Base-by-base conservation (phyloP, 2,113 vertebrate genomes). In the Sander vitreus region DNA sequence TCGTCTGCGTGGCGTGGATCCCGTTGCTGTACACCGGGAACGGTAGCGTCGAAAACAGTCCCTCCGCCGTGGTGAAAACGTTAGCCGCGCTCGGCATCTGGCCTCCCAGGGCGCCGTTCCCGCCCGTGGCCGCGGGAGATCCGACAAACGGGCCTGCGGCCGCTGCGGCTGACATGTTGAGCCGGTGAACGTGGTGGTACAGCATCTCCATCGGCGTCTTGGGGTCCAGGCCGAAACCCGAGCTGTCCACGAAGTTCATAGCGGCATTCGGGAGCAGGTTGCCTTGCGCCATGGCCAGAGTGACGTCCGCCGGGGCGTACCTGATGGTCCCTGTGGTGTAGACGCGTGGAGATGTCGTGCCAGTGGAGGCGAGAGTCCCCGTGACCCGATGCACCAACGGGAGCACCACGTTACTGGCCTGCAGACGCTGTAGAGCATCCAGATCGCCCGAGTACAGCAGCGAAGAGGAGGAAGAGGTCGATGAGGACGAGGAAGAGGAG, bases 191-290 rank as follows among this genome's bases (percentile, higher is more conserved):
- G 10, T 99, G 98, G 94, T 99, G 98, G 94, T 99, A 99, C 69
- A 99, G 97, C 98, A 99, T 99, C 96, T 99, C 98, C 98, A 99
- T 99, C 58, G 98, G 98, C n/a, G 98, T 99, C 95, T 99, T 99
- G 89, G 97, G 97, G 96, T 99, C 98, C 79, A 99, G 96, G 91
- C 97, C 96, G 66, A 99, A 99, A 79, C 97, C 95, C 0, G 97
- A 94, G 91, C 97, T 92, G 72, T 99, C 98, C 51, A 98, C 97
- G 88, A 99, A 99, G 96, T 99, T 99, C 96, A 99, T 97, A 88
- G 98, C 82, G 76, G 97, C 94, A 25, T 97, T 99, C 84, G 97
- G 97, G 80, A 99, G 95, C 89, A 99, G 96, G 94, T 98, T 99
- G 88, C 97, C 95, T 93, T 98, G 97, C 16, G 93, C 92, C 97